Conservation (phyloP, 2,113 vertebrate species). For the Aphyosemion australe region DNA sequence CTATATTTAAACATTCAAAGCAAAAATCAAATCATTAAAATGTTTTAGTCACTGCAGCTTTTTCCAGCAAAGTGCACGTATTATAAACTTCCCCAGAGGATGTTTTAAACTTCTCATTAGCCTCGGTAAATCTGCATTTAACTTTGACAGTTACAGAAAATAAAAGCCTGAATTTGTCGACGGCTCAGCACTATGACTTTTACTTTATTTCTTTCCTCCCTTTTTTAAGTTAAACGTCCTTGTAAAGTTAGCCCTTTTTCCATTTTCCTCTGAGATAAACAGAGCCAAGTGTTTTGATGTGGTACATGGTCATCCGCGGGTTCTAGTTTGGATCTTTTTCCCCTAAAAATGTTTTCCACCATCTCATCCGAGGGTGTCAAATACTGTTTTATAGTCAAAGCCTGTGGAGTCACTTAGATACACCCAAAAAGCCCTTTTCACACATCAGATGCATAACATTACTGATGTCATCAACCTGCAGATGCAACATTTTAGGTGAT, state of each 20-base stretch:
- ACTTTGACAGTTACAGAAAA: neutral
- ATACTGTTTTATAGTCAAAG: neutral
- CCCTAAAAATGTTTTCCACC: neutral
- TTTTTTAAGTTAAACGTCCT: neutral
- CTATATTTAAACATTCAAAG: neutral
- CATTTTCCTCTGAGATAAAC: neutral
- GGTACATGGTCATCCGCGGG: neutral
- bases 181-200: no score
- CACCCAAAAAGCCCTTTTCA: neutral
- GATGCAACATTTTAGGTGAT: neutral
- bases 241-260: neutral
- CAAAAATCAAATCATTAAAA: no score
- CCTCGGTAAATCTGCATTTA: neutral
- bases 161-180: no score
- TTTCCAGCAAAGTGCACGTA: neutral
- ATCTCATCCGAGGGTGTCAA: neutral
- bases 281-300: conserved; percentile 10
- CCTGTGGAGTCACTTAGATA: neutral
- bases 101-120: neutral
- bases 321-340: neutral
- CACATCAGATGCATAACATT: conserved; percentile 5
- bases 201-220: neutral
- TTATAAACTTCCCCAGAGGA: conserved; percentile 4
- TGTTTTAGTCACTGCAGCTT: no score
- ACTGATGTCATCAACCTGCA: neutral